These are phyloP conservation scores for Polypedilum vanderplanki DNA, from an alignment of 1,140 invertebrate species.

Conservation along the genomic window DNA sequence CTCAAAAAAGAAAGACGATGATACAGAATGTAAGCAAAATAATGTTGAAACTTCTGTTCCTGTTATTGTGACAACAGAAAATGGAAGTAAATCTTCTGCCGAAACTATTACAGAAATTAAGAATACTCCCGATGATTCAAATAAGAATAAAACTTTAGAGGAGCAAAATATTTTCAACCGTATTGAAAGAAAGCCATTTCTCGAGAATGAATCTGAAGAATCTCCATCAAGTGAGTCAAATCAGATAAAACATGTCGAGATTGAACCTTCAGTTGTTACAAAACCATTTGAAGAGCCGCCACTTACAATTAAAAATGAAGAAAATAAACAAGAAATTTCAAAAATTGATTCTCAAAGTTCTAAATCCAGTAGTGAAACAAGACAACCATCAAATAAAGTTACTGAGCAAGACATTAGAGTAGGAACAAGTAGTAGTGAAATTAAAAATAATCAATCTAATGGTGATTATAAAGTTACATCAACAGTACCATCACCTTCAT, in stretches of 20 bases:
- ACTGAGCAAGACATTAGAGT: conserved; percentile 29
- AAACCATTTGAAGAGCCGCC: too few species aligned
- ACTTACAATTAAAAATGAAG: conserved; percentile 33
- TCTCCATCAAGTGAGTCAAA: neutral
- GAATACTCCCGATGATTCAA: neutral
- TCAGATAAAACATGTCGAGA: neutral
- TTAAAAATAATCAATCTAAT: too few species aligned
- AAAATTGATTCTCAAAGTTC: conserved; percentile 34
- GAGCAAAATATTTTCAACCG: conserved; percentile 29
- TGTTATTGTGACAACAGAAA: neutral
- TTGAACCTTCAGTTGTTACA: neutral
- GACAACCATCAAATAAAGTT: conserved; percentile 31
- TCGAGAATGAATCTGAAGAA: neutral
- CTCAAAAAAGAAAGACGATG: conserved; percentile 40
- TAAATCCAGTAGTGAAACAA: conserved; percentile 31
- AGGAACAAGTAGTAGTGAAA: conserved; percentile 37
- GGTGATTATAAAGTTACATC: too few species aligned
- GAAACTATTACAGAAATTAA: neutral
- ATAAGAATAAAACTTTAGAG: neutral
- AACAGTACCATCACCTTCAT: too few species aligned
- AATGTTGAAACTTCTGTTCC: too few species aligned
- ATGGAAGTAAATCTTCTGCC: neutral
- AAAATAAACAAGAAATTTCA: conserved; percentile 40
- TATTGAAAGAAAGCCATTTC: neutral
- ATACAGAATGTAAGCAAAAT: neutral